Evolutionary conservation across 2,797 vertebrate species (phyloP), one percentile per base, ranked within the genome.

Genomic region (Margarornis squamiger): DNA sequence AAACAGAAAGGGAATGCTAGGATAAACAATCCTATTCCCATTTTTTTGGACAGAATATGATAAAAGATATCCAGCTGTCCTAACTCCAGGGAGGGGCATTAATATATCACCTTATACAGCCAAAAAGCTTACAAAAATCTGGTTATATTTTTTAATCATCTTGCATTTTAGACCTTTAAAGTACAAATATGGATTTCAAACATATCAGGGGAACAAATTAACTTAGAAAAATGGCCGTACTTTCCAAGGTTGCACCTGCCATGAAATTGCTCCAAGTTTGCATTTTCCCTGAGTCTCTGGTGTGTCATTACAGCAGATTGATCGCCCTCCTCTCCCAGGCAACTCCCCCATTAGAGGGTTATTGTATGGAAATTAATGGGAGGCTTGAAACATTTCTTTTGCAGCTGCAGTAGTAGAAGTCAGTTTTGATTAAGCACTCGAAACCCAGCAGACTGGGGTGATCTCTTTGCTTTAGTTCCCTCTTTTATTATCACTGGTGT

Each of bases 191-290:
- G 97, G 97, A 98, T 98, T 97, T 98, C 97, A 98, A 98, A 97
- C 97, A 97, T 98, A 98, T 98, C 98, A 98, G 96, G 98, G 98
- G 98, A 98, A 96, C 98, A 98, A 98, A 98, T 98, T 98, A 98
- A 97, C 95, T 97, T 74, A 94, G 97, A 97, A 97, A 98, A 98
- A 98, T 97, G 97, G 96, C 97, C 39, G 93, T 97, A 92, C 97
- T 97, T 98, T 97, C 96, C 97, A 97, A 98, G 97, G 97, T 98
- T 98, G 98, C 98, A 98, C 98, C 98, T 98, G 98, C 98, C 97
- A 97, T 93, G 97, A 97, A 97, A 98, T 98, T 97, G 96, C 96
- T 98, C 98, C 97, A 98, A 97, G 97, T 97, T 96, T 98, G 97
- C 97, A 97, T 98, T 98, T 98, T 97, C 97, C 94, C 84, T 32